Base-by-base conservation (phyloP, 1,140 invertebrate genomes). In the Chelonus insularis region DNA sequence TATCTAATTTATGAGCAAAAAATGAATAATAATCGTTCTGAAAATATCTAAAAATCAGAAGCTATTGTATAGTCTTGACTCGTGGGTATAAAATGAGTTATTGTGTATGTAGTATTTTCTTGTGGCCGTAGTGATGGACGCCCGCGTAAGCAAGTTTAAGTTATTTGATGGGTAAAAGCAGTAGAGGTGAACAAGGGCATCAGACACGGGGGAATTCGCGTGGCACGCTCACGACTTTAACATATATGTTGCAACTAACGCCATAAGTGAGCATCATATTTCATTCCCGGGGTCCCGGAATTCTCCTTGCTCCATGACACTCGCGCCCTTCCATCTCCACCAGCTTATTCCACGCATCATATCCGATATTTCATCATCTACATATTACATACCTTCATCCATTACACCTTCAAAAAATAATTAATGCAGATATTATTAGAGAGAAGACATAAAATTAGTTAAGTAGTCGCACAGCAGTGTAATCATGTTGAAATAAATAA, bases 121-220 rank as follows among this genome's bases (percentile, higher is more conserved):
- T 9, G 7, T 16, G 16, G n/a, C 8, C 8, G 16, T 43, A 14
- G 14, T 18, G 16, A 43, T 43, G 12, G 12, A 18, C 41, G 41
- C 41, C 41, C 41, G 41, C 41, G 41, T 14, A 43, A 29, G 25
- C 16, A 43, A 43, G 7, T 43, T 14, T 16, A 43, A 43, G 41
- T 16, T 14, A 16, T 14, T 39, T 43, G 41, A 43, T 43, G 41
- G 14, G 14, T 20, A 43, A 43, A 43, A 43, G 41, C 18, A 18
- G 14, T 16, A 43, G 41, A 43, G 14, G 41, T 43, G 41, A 43
- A 43, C 41, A 43, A 43, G 41, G 41, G 41, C 41, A 43, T 43
- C 41, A 8, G 41, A 43, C 41, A 43, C 41, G 14, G 16, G 41
- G 41, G 7, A 18, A 43, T 43, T 43, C 41, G 41, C 41, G 41